These are phyloP conservation scores for Pissodes strobi DNA, from an alignment of 1,140 invertebrate genomes.

Conservation along the genomic window DNA sequence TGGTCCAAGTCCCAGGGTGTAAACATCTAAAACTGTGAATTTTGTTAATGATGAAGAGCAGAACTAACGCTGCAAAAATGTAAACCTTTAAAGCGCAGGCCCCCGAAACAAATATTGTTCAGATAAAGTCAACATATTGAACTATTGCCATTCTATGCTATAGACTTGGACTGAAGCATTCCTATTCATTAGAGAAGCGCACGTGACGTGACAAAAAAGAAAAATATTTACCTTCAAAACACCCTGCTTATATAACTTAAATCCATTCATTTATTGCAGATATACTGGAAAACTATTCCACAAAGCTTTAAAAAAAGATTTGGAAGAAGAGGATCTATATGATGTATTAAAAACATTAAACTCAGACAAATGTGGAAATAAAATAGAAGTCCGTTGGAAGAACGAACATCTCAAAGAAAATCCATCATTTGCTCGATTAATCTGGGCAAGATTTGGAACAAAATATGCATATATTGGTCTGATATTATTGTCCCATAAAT, in stretches of 20 bases:
- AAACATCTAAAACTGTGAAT: too few species aligned
- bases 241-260: not conserved
- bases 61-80: too few species aligned
- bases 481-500: constrained; percentile 28
- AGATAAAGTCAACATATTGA: too few species aligned
- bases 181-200: too few species aligned
- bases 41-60: too few species aligned
- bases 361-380: constrained; percentile 41
- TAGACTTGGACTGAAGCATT: too few species aligned
- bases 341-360: constrained; percentile 39
- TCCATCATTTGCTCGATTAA: constrained; percentile 34
- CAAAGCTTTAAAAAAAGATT: constrained; percentile 39
- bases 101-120: too few species aligned
- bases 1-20: too few species aligned
- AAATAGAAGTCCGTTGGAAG: constrained; percentile 45
- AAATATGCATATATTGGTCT: constrained; percentile 37
- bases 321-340: constrained; percentile 46
- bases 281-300: constrained; percentile 41
- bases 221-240: too few species aligned
- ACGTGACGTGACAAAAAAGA: too few species aligned
- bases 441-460: constrained; percentile 37
- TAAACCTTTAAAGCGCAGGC: too few species aligned
- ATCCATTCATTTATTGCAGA: constrained; percentile 28
- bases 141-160: too few species aligned
- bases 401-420: constrained; percentile 34